Evolutionary conservation across 2,888 invertebrate genomes (phyloP).

Genomic region (Allophyes oxyacanthae): DNA sequence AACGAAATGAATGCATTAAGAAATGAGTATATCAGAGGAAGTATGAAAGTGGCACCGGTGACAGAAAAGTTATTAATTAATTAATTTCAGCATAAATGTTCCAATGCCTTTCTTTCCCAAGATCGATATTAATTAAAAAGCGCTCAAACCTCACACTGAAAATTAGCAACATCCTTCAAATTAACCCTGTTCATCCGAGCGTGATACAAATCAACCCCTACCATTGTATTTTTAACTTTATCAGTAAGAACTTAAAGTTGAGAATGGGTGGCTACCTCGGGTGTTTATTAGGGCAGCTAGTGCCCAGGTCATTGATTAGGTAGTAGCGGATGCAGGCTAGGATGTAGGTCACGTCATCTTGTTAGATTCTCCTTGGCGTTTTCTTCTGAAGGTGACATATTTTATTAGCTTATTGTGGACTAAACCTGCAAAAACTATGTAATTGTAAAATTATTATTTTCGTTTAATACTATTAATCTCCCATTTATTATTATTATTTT

Average conservation of each 20-base stretch:
- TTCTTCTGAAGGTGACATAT: constrained; percentile 9
- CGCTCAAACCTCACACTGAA: constrained; percentile 15
- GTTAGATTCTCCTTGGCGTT: constrained; percentile 35
- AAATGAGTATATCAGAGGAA: no score
- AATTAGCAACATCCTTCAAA: constrained; percentile 45
- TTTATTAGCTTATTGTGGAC: neutral
- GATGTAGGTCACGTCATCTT: constrained; percentile 57
- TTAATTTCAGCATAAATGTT: no score
- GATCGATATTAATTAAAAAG: neutral
- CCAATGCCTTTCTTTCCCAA: no score
- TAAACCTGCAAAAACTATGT: no score
- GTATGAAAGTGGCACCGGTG: no score
- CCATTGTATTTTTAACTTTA: constrained; percentile 31
- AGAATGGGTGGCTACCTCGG: constrained; percentile 20
- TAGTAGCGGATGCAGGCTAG: constrained; percentile 45
- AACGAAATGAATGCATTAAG: no score
- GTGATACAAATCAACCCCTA: constrained; percentile 1
- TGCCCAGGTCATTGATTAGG: constrained; percentile 62
- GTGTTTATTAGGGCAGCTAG: constrained; percentile 60
- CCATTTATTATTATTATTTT: no score
- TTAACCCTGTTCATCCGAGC: constrained; percentile 17
- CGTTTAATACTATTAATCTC: no score
- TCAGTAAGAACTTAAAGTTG: constrained; percentile 14
- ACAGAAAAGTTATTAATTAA: no score
- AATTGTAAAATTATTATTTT: no score